phyloP scores from a whole-genome alignment of 2,888 invertebrate species.

The Neoaliturus tenellus region DNA sequence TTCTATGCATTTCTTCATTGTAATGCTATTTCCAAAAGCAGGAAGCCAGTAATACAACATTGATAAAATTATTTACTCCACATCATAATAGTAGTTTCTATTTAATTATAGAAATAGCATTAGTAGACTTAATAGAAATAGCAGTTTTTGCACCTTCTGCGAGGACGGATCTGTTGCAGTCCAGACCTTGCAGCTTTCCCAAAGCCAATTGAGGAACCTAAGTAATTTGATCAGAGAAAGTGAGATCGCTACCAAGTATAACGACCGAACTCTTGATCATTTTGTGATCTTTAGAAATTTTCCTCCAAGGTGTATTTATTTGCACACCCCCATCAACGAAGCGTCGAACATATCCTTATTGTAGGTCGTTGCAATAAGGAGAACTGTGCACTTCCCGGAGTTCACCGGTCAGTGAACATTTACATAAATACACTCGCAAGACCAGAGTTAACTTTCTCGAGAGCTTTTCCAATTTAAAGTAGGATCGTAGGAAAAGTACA shows the following conservation, averaged over 20 bases:
- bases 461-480: not conserved
- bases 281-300: too few species aligned
- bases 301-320: too few species aligned
- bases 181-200: conserved; percentile 2
- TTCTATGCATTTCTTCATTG: too few species aligned
- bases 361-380: not conserved
- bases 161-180: not conserved
- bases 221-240: not conserved
- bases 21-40: too few species aligned
- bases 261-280: not conserved
- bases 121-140: too few species aligned
- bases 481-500: not conserved
- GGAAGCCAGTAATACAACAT: too few species aligned
- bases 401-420: not conserved
- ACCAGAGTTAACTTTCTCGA: not conserved
- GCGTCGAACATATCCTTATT: not conserved
- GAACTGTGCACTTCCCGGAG: not conserved
- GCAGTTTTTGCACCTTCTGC: too few species aligned
- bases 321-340: not conserved
- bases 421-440: not conserved
- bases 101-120: too few species aligned
- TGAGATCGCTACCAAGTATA: not conserved
- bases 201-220: not conserved
- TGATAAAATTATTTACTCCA: too few species aligned
- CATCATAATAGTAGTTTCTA: too few species aligned